These are phyloP conservation scores for Magallana ariakensis DNA, from an alignment of 1,140 invertebrate genomes.

Conservation along the genomic window DNA sequence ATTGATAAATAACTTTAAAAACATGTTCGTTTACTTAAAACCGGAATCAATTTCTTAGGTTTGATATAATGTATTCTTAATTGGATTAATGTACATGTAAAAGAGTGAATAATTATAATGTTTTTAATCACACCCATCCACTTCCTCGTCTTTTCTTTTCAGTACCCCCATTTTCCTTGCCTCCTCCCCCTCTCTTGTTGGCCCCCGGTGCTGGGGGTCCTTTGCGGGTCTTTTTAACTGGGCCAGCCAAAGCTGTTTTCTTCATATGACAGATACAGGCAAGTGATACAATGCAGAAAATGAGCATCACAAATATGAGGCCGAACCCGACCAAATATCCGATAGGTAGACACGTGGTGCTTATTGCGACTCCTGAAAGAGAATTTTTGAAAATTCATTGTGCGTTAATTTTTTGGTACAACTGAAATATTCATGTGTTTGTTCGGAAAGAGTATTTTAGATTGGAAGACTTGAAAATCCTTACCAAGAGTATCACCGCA, in stretches of 20 bases:
- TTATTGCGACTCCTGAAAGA: constrained; percentile 49
- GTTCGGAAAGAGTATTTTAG: neutral
- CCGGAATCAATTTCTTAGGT: too few relatives aligned
- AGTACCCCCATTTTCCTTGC: neutral
- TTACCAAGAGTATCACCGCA: constrained; percentile 39
- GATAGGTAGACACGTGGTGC: constrained; percentile 43
- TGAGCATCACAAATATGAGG: constrained; percentile 39
- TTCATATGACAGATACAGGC: constrained; percentile 45
- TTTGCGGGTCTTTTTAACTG: constrained; percentile 12
- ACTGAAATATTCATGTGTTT: too few relatives aligned
- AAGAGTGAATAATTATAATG: too few relatives aligned
- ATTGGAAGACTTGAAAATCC: neutral
- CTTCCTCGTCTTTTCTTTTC: constrained; percentile 27
- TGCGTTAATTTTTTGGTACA: too few relatives aligned
- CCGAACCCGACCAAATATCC: constrained; percentile 31
- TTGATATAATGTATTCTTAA: too few relatives aligned
- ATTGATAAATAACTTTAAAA: too few relatives aligned
- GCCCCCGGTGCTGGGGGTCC: constrained; percentile 22
- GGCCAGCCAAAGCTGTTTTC: constrained; percentile 2
- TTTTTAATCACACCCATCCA: constrained; percentile 12
- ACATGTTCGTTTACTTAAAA: too few relatives aligned
- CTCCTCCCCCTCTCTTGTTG: neutral
- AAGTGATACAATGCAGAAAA: constrained; percentile 43
- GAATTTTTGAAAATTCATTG: neutral
- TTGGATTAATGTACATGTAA: too few relatives aligned